These are phyloP conservation scores for Sebastes flavidus DNA, from an alignment of 2,797 vertebrate species.

Conservation along the genomic window DNA sequence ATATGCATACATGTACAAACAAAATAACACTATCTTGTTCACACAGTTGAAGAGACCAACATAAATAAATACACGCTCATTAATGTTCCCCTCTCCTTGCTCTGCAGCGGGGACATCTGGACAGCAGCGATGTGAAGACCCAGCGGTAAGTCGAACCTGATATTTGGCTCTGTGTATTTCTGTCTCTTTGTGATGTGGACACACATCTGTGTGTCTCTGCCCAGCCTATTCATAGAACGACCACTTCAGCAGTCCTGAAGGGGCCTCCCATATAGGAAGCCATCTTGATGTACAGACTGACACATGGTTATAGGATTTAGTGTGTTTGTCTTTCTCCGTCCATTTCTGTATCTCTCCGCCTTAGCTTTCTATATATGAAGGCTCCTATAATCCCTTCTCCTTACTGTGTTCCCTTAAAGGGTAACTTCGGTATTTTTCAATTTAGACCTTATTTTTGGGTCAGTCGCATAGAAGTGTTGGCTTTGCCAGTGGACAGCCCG, in stretches of 20 bases:
- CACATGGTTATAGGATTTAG: not conserved
- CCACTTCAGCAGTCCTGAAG: conserved; percentile 17
- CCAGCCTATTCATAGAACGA: conserved; percentile 57
- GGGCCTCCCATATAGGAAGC: conserved; percentile 16
- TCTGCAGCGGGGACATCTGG: conserved; percentile 55
- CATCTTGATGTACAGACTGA: not conserved
- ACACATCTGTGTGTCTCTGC: conserved; percentile 64
- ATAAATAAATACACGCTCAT: not conserved
- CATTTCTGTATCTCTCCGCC: not conserved
- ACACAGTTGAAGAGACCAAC: not conserved
- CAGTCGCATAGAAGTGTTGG: no score
- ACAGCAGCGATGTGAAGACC: conserved; percentile 34
- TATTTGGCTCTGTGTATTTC: conserved; percentile 52
- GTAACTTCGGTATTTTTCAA: no score
- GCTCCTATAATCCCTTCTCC: not conserved
- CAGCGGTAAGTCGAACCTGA: conserved; percentile 56
- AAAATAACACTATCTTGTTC: not conserved
- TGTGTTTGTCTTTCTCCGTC: not conserved
- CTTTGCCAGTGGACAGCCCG: no score
- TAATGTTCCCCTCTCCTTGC: not conserved
- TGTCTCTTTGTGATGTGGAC: conserved; percentile 70
- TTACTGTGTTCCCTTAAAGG: not conserved
- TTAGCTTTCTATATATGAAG: not conserved
- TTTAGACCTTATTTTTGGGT: no score
- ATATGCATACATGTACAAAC: not conserved